A percentile compares a stretch with the other conserved stretches of the same genome.
Conservation (phyloP, 2,797 vertebrate species). For the Platalea minor region DNA sequence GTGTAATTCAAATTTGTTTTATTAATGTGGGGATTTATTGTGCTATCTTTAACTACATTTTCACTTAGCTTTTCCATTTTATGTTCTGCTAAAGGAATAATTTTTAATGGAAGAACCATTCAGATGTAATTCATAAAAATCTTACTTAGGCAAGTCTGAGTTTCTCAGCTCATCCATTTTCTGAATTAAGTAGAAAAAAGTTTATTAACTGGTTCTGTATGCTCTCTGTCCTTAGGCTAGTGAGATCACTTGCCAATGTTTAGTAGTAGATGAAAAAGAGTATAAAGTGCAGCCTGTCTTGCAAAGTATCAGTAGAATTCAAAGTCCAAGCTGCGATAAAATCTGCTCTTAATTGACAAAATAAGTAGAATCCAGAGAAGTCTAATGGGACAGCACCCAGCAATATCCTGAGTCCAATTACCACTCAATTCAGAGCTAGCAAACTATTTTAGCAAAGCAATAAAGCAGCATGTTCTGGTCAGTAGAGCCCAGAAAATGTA, state of each 20-base stretch:
- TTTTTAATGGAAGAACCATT: background rate
- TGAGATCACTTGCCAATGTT: background rate
- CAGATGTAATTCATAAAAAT: background rate
- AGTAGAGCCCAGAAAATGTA: background rate
- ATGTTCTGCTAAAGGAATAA: background rate
- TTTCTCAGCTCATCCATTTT: background rate
- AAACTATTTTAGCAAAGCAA: background rate
- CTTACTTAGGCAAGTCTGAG: background rate
- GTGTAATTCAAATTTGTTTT: background rate
- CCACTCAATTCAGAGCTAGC: background rate
- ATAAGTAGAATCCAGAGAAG: background rate
- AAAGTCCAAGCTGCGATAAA: background rate
- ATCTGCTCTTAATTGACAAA: background rate
- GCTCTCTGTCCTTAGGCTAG: background rate
- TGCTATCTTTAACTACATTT: background rate
- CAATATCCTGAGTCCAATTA: background rate
- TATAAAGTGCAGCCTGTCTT: constrained; percentile 3
- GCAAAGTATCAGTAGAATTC: background rate
- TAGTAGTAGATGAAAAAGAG: background rate
- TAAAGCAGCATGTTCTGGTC: background rate
- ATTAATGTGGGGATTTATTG: background rate
- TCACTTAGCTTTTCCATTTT: background rate
- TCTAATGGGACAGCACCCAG: background rate
- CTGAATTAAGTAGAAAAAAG: background rate
- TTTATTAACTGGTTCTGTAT: background rate